Base-by-base conservation (phyloP, 2,797 vertebrate genomes). In the Centropyge bicolor region DNA sequence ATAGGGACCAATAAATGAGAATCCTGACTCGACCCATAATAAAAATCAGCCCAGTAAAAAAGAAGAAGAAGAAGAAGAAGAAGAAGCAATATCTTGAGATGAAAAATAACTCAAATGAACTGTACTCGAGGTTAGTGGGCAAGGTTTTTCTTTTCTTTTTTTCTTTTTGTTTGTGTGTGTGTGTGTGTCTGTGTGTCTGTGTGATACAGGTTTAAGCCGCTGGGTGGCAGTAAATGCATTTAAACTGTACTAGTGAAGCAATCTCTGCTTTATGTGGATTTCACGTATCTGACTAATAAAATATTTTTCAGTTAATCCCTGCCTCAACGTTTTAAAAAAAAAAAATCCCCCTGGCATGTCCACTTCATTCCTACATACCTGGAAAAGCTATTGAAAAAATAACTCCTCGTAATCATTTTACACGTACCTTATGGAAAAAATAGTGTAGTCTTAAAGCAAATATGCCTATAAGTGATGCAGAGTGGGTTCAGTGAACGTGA, bases 211-310 rank as follows among this genome's bases (percentile, higher is more conserved):
- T 1, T 36, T 0, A 0, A 6, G 5, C 83, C 89, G 31, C 87
- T 81, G 2, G 87, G 31, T 79, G 88, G 64, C 80, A 86, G 74
- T 80, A 54, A 74, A 70, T 0, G 36, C 64, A 70, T 19, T n/a
- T 19, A 40, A 48, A 14, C 20, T 31, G 43, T 16, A 31, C 8
- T 22, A 41, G 6, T 22, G 36, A 46, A 16, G 2, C 4, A n/a
- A n/a, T 20, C 19, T 36, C 4, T 24, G 2, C 22, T 27, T 9
- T 76, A 38, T 24, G 22, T n/a, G 5, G 1, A 35, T 31, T 22
- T 24, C 0, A 6, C 17, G 14, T 20, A 51, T 71, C 13, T 4
- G 14, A 49, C 31, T 55, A 22, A 35, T 62, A 8, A 2, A 13
- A 31, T 10, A 24, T 17, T 46, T 9, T 54, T 46, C 11, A 17